Percentiles rank a stretch among this genome's conserved stretches.
These are phyloP conservation scores for Melanophora roralis DNA, from an alignment of 2,888 invertebrate species.

Conservation along the genomic window DNA sequence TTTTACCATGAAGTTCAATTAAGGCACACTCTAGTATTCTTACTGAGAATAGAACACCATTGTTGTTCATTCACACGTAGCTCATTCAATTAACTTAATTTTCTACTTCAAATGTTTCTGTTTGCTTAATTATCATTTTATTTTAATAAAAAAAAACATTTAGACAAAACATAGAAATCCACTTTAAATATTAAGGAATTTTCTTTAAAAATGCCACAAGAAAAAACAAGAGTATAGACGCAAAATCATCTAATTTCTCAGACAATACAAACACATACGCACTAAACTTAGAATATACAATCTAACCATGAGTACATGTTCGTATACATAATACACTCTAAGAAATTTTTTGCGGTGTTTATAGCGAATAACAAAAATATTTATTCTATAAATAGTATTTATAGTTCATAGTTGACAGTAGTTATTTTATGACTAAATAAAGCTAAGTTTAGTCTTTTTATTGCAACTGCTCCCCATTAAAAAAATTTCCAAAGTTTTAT, in stretches of 20 bases:
- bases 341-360: too few relatives aligned
- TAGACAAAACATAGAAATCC: constrained; percentile 13
- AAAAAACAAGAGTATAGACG: not conserved
- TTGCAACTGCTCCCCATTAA: too few relatives aligned
- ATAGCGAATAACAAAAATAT: too few relatives aligned
- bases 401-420: too few relatives aligned
- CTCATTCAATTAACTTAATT: constrained; percentile 25
- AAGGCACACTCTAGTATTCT: not conserved
- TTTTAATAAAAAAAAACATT: not conserved
- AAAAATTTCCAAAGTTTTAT: too few relatives aligned
- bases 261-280: not conserved
- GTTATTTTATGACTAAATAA: too few relatives aligned
- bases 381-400: too few relatives aligned
- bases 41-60: not conserved
- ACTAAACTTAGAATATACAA: not conserved
- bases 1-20: not conserved
- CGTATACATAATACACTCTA: not conserved
- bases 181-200: constrained; percentile 51
- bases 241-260: not conserved
- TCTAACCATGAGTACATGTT: not conserved
- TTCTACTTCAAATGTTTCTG: not conserved
- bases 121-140: constrained; percentile 17
- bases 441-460: too few relatives aligned
- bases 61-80: constrained; percentile 1
- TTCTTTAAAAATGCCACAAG: constrained; percentile 5